A percentile compares a stretch with the other conserved stretches of the same genome.
phyloP scores from a whole-genome alignment of 2,797 vertebrate genomes.

The Microhierax caerulescens region DNA sequence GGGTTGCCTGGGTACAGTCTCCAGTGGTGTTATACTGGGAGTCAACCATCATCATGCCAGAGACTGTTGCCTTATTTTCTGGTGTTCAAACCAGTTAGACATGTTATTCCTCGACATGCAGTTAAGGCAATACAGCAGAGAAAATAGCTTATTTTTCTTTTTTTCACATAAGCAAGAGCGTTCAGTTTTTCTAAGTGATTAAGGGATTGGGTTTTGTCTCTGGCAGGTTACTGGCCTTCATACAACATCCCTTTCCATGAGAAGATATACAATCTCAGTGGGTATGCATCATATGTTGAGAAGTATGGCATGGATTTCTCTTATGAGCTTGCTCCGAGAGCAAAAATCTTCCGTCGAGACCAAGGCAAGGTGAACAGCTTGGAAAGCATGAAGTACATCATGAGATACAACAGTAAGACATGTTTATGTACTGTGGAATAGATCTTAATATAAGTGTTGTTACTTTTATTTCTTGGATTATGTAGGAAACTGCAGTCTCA shows the following conservation, averaged over 20 bases:
- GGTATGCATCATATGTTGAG: conserved; percentile 79
- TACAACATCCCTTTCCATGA: conserved; percentile 90
- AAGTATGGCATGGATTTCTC: conserved; percentile 86
- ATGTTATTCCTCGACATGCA: not conserved
- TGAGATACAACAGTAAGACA: conserved; percentile 92
- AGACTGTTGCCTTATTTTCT: not conserved
- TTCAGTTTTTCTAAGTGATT: not conserved
- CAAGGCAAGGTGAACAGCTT: conserved; percentile 83
- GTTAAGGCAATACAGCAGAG: not conserved
- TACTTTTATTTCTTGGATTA: not conserved
- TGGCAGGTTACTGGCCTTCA: conserved; percentile 90
- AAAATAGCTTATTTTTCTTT: not conserved
- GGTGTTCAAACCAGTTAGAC: not conserved
- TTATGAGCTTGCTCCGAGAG: conserved; percentile 87
- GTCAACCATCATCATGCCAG: not conserved
- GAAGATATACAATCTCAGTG: conserved; percentile 86
- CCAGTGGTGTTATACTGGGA: not conserved
- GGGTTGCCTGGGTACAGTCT: not conserved
- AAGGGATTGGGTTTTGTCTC: not conserved
- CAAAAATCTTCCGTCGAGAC: conserved; percentile 91
- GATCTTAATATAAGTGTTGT: not conserved
- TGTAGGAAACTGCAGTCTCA: not conserved
- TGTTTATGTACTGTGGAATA: not conserved
- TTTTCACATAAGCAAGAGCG: not conserved
- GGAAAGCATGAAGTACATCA: conserved; percentile 85